Conservation (phyloP, 1,140 invertebrate species). For the Macrotrachela quadricornifera region DNA sequence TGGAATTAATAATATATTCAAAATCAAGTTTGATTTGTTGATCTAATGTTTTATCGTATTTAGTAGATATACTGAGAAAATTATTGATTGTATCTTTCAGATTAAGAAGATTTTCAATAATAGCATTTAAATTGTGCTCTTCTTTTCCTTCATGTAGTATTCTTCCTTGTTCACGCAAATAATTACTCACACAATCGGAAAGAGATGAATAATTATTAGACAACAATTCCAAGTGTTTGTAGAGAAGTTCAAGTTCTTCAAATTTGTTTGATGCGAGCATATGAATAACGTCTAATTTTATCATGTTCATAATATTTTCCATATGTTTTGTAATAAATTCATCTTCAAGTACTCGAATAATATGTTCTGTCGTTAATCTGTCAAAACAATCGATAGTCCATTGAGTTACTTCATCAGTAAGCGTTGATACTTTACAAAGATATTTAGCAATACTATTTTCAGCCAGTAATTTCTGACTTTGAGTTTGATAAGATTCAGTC, state of each 20-base stretch:
- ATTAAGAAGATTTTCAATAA: conserved; percentile 58
- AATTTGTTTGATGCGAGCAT: conserved; percentile 94
- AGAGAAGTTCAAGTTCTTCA: conserved; percentile 82
- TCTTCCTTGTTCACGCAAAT: conserved; percentile 77
- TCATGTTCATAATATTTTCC: conserved; percentile 98
- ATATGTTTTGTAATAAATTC: conserved; percentile 95
- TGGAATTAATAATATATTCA: no score
- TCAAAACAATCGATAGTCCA: conserved; percentile 91
- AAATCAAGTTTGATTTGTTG: no score
- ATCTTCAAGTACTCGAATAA: conserved; percentile 46
- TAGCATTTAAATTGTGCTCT: conserved; percentile 60
- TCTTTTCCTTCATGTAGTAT: conserved; percentile 54
- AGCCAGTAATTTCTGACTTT: conserved; percentile 91
- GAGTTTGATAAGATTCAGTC: conserved; percentile 85
- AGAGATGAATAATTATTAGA: conserved; percentile 73
- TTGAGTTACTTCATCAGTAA: conserved; percentile 89
- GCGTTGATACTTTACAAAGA: conserved; percentile 88
- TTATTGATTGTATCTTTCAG: conserved; percentile 93
- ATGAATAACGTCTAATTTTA: conserved; percentile 92
- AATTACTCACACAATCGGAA: conserved; percentile 74
- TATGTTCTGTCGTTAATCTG: conserved; percentile 74
- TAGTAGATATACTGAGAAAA: conserved; percentile 85
- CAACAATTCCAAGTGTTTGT: conserved; percentile 78
- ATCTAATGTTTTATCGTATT: conserved; percentile 40
- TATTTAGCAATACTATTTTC: conserved; percentile 97